phyloP scores from a whole-genome alignment of 2,888 invertebrate genomes.

The Diarsia mendica region DNA sequence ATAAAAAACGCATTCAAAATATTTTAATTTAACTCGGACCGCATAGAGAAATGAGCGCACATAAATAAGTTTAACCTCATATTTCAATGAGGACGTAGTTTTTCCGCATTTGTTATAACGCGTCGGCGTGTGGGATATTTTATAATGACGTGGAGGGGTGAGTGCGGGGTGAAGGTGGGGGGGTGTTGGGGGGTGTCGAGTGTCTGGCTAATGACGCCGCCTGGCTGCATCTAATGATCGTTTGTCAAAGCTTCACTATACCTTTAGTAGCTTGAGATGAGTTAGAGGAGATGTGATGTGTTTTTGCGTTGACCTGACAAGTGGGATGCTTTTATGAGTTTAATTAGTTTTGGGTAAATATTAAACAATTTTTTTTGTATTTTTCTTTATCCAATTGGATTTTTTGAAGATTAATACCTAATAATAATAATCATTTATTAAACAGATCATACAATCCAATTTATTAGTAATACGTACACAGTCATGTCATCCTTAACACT shows the following conservation, averaged over 20 bases:
- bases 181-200: constrained; percentile 53
- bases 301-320: constrained; percentile 17
- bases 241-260: constrained; percentile 64
- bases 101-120: constrained; percentile 62
- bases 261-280: constrained; percentile 33
- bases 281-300: constrained; percentile 28
- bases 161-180: background rate
- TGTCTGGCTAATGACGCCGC: constrained; percentile 69
- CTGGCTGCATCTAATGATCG: constrained; percentile 68
- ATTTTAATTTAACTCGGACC: constrained; percentile 46
- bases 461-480: too few relatives aligned
- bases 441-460: too few relatives aligned
- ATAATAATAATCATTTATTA: too few relatives aligned
- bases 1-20: constrained; percentile 49
- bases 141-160: constrained; percentile 57
- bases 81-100: constrained; percentile 64
- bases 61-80: constrained; percentile 64
- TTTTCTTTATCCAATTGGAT: background rate
- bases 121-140: constrained; percentile 63
- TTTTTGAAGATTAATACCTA: background rate
- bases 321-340: background rate
- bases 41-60: constrained; percentile 37
- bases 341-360: constrained; percentile 24
- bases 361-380: background rate
- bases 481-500: too few relatives aligned